These are phyloP conservation scores for Phalacrocorax brasilianus DNA, from an alignment of 2,113 vertebrate species.

Conservation along the genomic window DNA sequence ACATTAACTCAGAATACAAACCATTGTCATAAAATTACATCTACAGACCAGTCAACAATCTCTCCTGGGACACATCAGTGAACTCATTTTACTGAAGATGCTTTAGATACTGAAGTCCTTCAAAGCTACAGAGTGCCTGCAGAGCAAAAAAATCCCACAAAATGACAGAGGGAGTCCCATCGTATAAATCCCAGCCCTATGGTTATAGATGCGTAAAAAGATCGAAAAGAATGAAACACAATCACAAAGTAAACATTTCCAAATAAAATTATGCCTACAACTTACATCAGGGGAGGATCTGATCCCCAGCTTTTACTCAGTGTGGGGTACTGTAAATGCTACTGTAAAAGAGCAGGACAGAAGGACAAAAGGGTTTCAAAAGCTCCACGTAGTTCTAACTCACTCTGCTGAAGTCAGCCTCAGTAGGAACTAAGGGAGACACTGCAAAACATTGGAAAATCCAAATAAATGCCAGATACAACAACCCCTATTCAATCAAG, in stretches of 20 bases:
- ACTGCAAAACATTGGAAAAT: background rate
- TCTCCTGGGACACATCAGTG: constrained; percentile 43
- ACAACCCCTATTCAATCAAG: background rate
- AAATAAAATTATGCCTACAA: background rate
- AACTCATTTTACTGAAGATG: constrained; percentile 18
- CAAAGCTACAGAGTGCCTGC: background rate
- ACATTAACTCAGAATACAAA: constrained; percentile 32
- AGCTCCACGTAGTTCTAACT: background rate
- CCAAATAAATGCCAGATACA: background rate
- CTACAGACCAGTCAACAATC: background rate
- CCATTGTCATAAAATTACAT: background rate
- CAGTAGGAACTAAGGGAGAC: background rate
- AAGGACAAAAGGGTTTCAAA: background rate
- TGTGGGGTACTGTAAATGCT: background rate
- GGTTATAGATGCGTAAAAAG: background rate
- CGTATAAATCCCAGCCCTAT: background rate
- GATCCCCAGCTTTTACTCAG: background rate
- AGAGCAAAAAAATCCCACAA: constrained; percentile 22
- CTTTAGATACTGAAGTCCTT: constrained; percentile 11
- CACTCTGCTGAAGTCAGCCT: background rate
- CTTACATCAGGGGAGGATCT: background rate
- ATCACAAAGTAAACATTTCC: constrained; percentile 14
- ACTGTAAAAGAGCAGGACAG: background rate
- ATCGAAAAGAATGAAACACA: constrained; percentile 31
- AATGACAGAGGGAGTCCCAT: background rate